Evolutionary conservation across 1,140 invertebrate species (phyloP).

Genomic region (Bathynomus jamesi): DNA sequence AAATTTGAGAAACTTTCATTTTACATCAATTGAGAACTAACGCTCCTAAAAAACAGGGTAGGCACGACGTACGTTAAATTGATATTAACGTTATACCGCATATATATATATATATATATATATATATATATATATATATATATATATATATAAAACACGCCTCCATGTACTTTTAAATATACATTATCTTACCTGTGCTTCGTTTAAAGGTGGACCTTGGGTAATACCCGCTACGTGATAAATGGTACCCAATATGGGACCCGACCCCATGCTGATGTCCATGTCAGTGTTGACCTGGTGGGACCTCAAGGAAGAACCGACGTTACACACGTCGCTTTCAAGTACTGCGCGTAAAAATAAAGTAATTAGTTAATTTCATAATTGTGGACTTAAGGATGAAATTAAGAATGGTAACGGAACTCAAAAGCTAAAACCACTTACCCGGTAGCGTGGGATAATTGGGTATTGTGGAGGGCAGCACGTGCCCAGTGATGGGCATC

Average conservation of each 20-base stretch:
- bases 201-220: constrained; percentile 43
- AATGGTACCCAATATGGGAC: too few relatives aligned
- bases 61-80: too few relatives aligned
- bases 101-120: too few relatives aligned
- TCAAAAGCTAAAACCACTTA: constrained; percentile 21
- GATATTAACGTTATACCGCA: too few relatives aligned
- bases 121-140: too few relatives aligned
- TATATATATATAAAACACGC: too few relatives aligned
- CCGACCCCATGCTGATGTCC: constrained; percentile 20
- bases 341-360: constrained; percentile 44
- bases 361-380: too few relatives aligned
- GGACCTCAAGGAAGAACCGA: constrained; percentile 42
- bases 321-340: constrained; percentile 49
- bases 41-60: too few relatives aligned
- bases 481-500: constrained; percentile 61
- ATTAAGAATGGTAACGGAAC: not conserved
- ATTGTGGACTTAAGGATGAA: too few relatives aligned
- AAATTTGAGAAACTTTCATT: too few relatives aligned
- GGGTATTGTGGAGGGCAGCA: constrained; percentile 62
- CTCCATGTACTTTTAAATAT: too few relatives aligned
- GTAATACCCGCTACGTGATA: constrained; percentile 37
- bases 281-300: constrained; percentile 21
- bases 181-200: constrained; percentile 50
- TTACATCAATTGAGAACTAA: too few relatives aligned
- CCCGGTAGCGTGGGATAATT: constrained; percentile 65